Evolutionary conservation across 1,140 invertebrate genomes (phyloP).

Genomic region (Coboldia fuscipes): DNA sequence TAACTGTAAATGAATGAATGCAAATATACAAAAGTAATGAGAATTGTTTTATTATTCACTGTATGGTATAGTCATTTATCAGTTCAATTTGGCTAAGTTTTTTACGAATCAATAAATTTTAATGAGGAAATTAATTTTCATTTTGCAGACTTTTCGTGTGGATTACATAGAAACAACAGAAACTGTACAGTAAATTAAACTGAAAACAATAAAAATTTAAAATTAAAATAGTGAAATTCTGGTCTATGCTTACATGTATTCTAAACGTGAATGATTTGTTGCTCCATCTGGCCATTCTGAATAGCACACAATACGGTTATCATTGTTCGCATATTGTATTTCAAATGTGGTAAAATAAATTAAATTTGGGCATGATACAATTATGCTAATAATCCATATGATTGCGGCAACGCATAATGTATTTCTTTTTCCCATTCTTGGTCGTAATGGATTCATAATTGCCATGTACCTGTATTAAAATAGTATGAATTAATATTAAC

Average conservation of each 20-base stretch:
- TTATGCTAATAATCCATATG: conserved; percentile 54
- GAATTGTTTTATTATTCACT: no score
- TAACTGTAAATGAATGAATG: conserved; percentile 50
- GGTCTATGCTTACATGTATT: conserved; percentile 50
- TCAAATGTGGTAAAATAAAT: conserved; percentile 52
- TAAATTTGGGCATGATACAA: conserved; percentile 64
- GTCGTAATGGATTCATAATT: conserved; percentile 74
- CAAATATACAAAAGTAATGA: conserved; percentile 5
- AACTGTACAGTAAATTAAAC: no score
- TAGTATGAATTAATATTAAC: not conserved
- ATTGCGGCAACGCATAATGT: conserved; percentile 60
- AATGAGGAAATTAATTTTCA: no score
- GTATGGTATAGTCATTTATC: no score
- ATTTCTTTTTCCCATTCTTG: conserved; percentile 54
- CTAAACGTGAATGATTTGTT: conserved; percentile 41
- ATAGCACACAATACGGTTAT: conserved; percentile 51
- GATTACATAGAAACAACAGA: no score
- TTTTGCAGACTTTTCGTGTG: no score
- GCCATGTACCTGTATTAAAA: conserved; percentile 55
- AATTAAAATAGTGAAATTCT: no score
- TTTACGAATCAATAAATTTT: no score
- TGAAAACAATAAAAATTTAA: no score
- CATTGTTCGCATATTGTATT: conserved; percentile 27
- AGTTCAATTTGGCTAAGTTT: no score
- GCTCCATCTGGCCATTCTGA: conserved; percentile 60